phyloP scores from a whole-genome alignment of 2,797 vertebrate species.

The Apodemus agrarius region DNA sequence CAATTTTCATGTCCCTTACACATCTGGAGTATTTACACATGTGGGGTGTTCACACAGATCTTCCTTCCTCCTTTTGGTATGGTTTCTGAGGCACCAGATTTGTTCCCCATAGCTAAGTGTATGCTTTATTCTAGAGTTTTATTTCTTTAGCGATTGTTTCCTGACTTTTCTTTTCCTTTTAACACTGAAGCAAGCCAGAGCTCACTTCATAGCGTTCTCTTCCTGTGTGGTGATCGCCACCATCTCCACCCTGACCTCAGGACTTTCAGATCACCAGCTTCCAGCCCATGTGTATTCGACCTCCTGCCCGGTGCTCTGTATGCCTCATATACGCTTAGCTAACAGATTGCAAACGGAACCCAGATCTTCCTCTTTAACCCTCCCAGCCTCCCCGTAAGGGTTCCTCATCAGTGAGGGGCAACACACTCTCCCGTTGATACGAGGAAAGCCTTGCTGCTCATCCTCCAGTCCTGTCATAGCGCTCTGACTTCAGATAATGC shows the following conservation, averaged over 20 bases:
- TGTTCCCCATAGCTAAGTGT: neutral
- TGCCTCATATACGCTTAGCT: accelerated
- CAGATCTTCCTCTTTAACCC: neutral
- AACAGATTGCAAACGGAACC: neutral
- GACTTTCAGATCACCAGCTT: neutral
- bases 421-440: neutral
- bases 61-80: neutral
- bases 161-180: neutral
- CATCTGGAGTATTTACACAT: neutral
- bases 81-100: neutral
- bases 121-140: neutral
- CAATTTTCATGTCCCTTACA: neutral
- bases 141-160: neutral
- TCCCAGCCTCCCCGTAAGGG: neutral
- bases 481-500: neutral
- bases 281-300: neutral
- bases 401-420: neutral
- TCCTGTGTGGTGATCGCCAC: neutral
- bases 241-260: neutral
- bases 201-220: neutral
- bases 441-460: neutral
- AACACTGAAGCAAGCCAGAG: neutral
- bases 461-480: neutral
- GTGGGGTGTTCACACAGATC: neutral
- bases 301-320: too few species aligned